Evolutionary conservation across 1,140 invertebrate genomes (phyloP).

Genomic region (Ridgeia piscesae): DNA sequence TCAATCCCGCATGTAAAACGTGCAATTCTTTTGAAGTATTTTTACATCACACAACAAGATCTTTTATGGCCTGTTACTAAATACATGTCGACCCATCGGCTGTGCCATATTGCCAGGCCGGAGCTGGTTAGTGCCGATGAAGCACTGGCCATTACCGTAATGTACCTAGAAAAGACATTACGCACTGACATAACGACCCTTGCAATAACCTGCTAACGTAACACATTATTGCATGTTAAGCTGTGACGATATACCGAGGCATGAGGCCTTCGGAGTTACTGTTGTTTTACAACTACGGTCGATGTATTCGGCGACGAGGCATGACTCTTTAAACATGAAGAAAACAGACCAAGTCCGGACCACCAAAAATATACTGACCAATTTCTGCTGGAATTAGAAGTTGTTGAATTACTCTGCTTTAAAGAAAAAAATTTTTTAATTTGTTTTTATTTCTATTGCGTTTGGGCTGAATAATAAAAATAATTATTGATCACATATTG

Average conservation of each 20-base stretch:
- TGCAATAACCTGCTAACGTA: not conserved
- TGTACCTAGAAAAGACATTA: not conserved
- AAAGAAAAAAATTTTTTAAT: too few species aligned
- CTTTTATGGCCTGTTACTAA: not conserved
- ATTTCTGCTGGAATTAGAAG: not conserved
- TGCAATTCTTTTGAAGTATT: not conserved
- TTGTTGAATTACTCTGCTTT: not conserved
- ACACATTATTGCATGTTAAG: not conserved
- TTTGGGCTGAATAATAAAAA: too few species aligned
- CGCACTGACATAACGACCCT: not conserved
- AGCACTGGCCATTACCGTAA: not conserved
- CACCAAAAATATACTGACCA: not conserved
- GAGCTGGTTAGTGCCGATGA: not conserved
- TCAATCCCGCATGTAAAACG: not conserved
- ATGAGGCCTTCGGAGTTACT: not conserved
- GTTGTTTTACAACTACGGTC: not conserved
- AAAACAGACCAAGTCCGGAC: not conserved
- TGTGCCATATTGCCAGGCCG: not conserved
- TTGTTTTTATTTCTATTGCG: not conserved
- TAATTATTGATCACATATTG: too few species aligned
- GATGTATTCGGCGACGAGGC: not conserved
- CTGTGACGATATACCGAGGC: not conserved
- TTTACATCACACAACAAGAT: not conserved
- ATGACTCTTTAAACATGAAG: not conserved
- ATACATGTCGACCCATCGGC: not conserved